phyloP scores from a whole-genome alignment of 1,140 invertebrate genomes.

The Anoplolepis gracilipes region DNA sequence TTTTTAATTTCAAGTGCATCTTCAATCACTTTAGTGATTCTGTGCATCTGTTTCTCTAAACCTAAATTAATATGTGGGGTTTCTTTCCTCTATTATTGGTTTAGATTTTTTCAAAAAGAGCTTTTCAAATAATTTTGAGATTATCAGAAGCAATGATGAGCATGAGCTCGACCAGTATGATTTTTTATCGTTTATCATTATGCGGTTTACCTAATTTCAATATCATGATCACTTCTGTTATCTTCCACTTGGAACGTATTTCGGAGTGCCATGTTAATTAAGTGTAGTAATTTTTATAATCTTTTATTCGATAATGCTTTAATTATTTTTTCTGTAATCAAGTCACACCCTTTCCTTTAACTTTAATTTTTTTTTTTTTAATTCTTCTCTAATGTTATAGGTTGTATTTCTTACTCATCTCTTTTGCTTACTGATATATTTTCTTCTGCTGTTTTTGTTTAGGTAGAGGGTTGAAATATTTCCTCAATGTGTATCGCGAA shows the following conservation, averaged over 20 bases:
- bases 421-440: background rate
- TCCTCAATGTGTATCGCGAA: conserved; percentile 61
- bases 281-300: conserved; percentile 55
- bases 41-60: conserved; percentile 77
- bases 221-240: conserved; percentile 65
- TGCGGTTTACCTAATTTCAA: conserved; percentile 51
- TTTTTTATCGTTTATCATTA: background rate
- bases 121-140: conserved; percentile 49
- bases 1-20: conserved; percentile 50
- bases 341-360: conserved; percentile 58
- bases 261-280: conserved; percentile 72
- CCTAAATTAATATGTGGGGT: conserved; percentile 77
- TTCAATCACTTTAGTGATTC: conserved; percentile 58
- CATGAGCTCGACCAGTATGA: conserved; percentile 60
- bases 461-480: conserved; percentile 23
- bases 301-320: conserved; percentile 70
- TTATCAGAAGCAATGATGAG: conserved; percentile 33
- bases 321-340: conserved; percentile 68
- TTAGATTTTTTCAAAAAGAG: conserved; percentile 25
- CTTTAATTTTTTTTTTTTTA: background rate
- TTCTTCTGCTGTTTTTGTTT: background rate
- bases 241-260: conserved; percentile 76
- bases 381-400: background rate
- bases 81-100: conserved; percentile 14
- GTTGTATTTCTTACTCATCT: background rate